Conservation (phyloP, 2,113 vertebrate genomes). For the Catharus fuscescens region DNA sequence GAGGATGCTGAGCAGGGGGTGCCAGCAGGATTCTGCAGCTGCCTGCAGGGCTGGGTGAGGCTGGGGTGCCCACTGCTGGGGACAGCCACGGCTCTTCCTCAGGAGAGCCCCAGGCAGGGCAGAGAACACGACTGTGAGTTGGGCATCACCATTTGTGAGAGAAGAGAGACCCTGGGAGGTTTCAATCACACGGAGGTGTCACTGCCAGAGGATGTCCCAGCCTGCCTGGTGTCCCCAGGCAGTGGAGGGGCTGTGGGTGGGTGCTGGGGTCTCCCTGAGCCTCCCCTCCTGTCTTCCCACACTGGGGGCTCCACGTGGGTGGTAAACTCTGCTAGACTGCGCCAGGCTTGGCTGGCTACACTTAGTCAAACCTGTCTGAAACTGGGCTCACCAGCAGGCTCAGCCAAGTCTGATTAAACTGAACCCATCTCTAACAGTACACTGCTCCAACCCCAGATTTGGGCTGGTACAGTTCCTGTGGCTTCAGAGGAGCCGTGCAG, state of each 20-base stretch:
- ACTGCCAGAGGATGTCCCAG: neutral
- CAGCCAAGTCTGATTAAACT: neutral
- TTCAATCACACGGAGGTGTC: neutral
- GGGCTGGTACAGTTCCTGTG: fast-evolving
- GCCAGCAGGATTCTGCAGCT: neutral
- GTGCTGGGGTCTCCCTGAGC: neutral
- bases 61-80: neutral
- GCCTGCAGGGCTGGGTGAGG: neutral
- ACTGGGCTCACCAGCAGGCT: neutral
- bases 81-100: neutral
- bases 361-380: conserved; percentile 21
- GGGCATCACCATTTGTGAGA: neutral
- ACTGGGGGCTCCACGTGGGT: neutral
- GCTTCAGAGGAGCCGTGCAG: neutral
- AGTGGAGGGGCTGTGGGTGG: neutral
- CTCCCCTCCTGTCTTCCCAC: neutral
- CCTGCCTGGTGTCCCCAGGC: neutral
- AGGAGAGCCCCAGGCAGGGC: neutral
- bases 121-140: fast-evolving
- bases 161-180: neutral
- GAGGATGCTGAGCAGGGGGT: neutral
- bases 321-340: neutral
- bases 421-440: fast-evolving
- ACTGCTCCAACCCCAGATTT: neutral
- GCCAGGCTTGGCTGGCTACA: neutral